Conservation (phyloP, 2,888 invertebrate species). For the Apodemia hepburni region DNA sequence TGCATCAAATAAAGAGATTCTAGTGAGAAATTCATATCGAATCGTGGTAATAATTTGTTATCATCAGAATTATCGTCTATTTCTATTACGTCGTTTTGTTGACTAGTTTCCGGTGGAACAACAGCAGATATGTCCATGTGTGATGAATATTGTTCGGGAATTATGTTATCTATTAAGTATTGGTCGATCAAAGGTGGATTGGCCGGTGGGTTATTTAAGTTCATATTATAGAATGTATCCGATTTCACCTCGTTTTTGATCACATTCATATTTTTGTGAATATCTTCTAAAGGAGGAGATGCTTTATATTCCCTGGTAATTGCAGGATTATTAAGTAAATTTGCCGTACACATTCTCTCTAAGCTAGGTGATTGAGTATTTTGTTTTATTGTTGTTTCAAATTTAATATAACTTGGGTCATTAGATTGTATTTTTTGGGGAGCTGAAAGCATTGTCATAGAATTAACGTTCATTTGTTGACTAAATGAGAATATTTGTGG, state of each 20-base stretch:
- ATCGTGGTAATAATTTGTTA: conserved; percentile 61
- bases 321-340: conserved; percentile 51
- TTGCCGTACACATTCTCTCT: conserved; percentile 68
- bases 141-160: conserved; percentile 61
- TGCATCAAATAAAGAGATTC: conserved; percentile 68
- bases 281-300: conserved; percentile 68
- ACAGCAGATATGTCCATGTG: conserved; percentile 60
- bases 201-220: conserved; percentile 43
- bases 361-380: conserved; percentile 70
- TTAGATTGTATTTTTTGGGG: conserved; percentile 60
- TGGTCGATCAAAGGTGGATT: conserved; percentile 64
- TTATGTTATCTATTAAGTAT: conserved; percentile 65
- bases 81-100: conserved; percentile 68
- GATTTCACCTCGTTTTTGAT: conserved; percentile 73
- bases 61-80: conserved; percentile 74
- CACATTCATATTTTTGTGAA: conserved; percentile 66
- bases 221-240: conserved; percentile 59
- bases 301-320: conserved; percentile 66
- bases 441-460: conserved; percentile 59
- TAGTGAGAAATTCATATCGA: conserved; percentile 66
- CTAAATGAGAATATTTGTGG: conserved; percentile 66
- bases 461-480: conserved; percentile 61
- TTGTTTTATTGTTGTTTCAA: conserved; percentile 69
- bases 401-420: conserved; percentile 71
- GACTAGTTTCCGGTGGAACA: conserved; percentile 54